Evolutionary conservation across 2,113 vertebrate species (phyloP).

Genomic region (Acrocephalus kingi): DNA sequence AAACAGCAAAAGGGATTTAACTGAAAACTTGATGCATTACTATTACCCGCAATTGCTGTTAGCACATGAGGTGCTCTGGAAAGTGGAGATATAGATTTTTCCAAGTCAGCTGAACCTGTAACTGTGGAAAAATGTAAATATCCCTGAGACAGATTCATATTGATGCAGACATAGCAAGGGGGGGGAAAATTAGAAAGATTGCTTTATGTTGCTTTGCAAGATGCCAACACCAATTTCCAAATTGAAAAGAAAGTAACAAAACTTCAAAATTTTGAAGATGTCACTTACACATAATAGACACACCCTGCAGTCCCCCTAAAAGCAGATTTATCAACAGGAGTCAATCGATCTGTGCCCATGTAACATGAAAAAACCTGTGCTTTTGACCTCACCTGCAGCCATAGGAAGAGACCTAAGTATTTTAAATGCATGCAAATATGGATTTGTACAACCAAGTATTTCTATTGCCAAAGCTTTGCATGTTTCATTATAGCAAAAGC

Average conservation of each 20-base stretch:
- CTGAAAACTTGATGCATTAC: not conserved
- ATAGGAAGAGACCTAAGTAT: not conserved
- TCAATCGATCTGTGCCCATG: not conserved
- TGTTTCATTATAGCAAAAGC: not conserved
- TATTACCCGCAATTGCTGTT: not conserved
- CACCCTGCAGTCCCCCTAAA: not conserved
- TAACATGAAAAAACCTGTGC: not conserved
- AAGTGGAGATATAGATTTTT: conserved; percentile 5
- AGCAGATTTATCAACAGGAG: not conserved
- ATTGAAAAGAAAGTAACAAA: not conserved
- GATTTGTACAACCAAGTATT: not conserved
- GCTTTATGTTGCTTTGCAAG: not conserved
- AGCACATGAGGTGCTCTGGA: not conserved
- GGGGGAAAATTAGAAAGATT: not conserved
- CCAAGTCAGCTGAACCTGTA: not conserved
- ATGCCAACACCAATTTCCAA: not conserved
- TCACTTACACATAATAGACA: not conserved
- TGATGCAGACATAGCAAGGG: not conserved
- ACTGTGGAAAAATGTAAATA: conserved; percentile 32
- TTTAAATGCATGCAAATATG: not conserved
- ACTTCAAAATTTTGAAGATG: not conserved
- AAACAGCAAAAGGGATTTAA: not conserved
- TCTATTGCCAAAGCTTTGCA: not conserved
- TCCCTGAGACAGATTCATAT: not conserved
- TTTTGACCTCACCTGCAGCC: not conserved